Base-by-base conservation (phyloP, 2,113 vertebrate species). In the Phoxinus phoxinus region DNA sequence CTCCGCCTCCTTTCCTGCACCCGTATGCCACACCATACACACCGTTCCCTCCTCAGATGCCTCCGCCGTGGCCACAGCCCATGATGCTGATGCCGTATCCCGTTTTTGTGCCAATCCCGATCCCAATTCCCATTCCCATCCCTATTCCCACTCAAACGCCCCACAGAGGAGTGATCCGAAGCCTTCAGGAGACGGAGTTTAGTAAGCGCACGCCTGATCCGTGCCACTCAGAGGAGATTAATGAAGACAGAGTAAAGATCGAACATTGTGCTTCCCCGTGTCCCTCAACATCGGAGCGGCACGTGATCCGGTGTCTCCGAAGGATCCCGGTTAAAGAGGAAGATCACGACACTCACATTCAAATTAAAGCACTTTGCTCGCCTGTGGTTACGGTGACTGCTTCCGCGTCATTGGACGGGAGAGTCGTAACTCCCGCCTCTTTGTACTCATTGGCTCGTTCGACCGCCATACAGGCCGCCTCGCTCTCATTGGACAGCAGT, bases 21-120 rank as follows among this genome's bases (percentile, higher is more conserved):
- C 97, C 96, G 0, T 73, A 37, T 32, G 30, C 35, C 10, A 8
- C 37, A 86, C 96, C 97, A 25, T 96, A 96, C 63, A 93, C 98
- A 79, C 97, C 97, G 88, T 97, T 97, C 94, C 96, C 96, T 89
- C 96, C 96, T 87, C 97, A 96, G 71, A 94, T 99, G 91, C 97
- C 97, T 30, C 94, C 98, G 0, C 94, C 98, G 87, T 95, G 98
- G 89, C 97, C 98, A 61, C 98, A 98, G 3, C 96, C 97, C 0
- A 99, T 96, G 83, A 91, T 99, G 84, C 91, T 99, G 86, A 96
- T 98, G 93, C 98, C 98, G 87, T 99, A 99, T 91, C 98, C 98
- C 0, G 96, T 99, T 74, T 96, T 99, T 58, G 96, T 99, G 81
- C 98, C 98, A 35, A 87, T 99, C 84, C 98, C 98, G 0, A 97